Percentiles rank a stretch among this genome's conserved stretches.
Evolutionary conservation across 1,140 invertebrate genomes (phyloP).

Genomic region (Sinonovacula constricta): DNA sequence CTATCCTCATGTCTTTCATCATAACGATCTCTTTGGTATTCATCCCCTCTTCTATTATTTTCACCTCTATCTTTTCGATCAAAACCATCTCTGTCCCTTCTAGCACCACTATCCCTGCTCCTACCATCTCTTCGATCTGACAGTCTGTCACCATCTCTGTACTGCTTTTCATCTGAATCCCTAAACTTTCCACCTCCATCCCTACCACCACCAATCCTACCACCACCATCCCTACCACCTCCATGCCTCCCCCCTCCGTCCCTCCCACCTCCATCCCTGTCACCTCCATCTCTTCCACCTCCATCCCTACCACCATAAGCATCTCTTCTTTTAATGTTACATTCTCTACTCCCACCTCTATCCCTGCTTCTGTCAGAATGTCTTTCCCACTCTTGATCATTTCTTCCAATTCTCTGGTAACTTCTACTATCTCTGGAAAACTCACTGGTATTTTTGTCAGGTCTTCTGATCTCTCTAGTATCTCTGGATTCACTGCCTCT

Average conservation of each 20-base stretch:
- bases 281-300: constrained; percentile 45
- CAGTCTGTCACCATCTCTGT: constrained; percentile 18
- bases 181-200: not conserved
- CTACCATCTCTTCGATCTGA: constrained; percentile 6
- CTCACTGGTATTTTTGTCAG: too few species aligned
- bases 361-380: not conserved
- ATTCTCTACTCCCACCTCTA: not conserved
- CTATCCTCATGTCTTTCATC: too few species aligned
- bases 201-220: too few species aligned
- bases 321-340: too few species aligned
- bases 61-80: constrained; percentile 68
- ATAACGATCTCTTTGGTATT: not conserved
- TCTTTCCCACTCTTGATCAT: not conserved
- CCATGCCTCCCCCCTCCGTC: constrained; percentile 1
- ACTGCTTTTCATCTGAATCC: constrained; percentile 1
- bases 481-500: too few species aligned
- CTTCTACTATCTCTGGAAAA: not conserved
- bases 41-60: constrained; percentile 54
- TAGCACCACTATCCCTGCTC: constrained; percentile 13
- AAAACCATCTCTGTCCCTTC: constrained; percentile 53
- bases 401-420: constrained; percentile 17
- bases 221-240: not conserved
- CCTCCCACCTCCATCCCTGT: constrained; percentile 35
- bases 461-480: too few species aligned
- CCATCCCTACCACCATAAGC: not conserved